Base-by-base conservation (phyloP, 2,113 vertebrate species). In the Myrmecophaga tridactyla region DNA sequence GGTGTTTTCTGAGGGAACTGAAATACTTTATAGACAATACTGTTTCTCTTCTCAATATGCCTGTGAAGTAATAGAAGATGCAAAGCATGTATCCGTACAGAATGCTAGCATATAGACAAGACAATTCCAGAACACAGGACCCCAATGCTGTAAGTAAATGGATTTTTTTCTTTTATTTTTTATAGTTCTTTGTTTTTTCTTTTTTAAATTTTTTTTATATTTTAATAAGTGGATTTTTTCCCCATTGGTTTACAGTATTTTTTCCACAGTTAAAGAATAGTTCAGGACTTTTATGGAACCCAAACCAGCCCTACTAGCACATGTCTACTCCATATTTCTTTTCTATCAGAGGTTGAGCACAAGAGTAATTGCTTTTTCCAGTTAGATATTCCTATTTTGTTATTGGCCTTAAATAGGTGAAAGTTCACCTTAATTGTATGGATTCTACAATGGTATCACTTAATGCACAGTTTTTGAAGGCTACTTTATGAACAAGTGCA, bases 1-100 rank as follows among this genome's bases (percentile, higher is more conserved):
- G 78, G 69, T 65, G 5, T 94, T 97, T 96, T 97, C 93, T 62
- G 46, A 92, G 43, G 63, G 39, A 78, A 92, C 31, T 36, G 51
- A 90, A 97, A 93, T 41, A 75, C 39, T 92, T 80, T 83, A 81
- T 6, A 93, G 58, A 90, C 23, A 95, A 15, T 25, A 60, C 36
- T n/a, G 34, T 65, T 90, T 10, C 36, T 92, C 78, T 94, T 90
- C 67, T 90, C n/a, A 90, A 25, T n/a, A 67, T 65, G n/a, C 15
- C 65, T n/a, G 14, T 41, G 81, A 95, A 90, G 39, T 31, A 95
- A 82, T 10, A 92, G 34, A 82, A 94, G 51, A 93, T 76, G 15
- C 41, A n/a, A 96, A 82, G 34, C 56, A 46, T 43, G 72, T 86
- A 65, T 36, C 53, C 27, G 25, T 11, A 60, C 48, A 43, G 12